Percentiles rank a stretch among this genome's conserved stretches.
Conservation (phyloP, 2,113 vertebrate species). For the Bubo scandiacus region DNA sequence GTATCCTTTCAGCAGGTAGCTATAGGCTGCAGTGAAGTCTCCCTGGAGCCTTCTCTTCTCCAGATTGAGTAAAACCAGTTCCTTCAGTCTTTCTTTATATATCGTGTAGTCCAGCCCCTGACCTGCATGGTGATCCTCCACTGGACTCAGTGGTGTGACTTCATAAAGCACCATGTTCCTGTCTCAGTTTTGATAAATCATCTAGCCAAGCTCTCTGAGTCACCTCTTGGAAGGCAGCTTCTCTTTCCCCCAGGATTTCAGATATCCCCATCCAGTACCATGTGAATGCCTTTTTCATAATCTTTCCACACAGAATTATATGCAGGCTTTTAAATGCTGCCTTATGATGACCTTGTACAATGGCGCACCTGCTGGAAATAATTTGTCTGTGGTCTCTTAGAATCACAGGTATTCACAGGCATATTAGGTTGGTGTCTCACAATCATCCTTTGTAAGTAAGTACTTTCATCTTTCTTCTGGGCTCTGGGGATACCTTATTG, state of each 20-base stretch:
- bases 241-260: not conserved
- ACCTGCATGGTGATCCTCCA: not conserved
- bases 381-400: not conserved
- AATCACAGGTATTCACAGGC: not conserved
- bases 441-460: not conserved
- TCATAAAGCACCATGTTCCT: not conserved
- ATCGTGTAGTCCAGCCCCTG: not conserved
- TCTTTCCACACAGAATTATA: not conserved
- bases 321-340: not conserved
- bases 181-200: not conserved
- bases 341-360: not conserved
- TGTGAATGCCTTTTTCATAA: not conserved
- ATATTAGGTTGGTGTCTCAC: not conserved
- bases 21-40: not conserved
- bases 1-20: not conserved
- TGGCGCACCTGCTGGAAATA: not conserved
- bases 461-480: not conserved
- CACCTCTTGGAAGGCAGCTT: not conserved
- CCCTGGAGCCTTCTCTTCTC: not conserved
- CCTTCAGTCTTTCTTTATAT: not conserved
- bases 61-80: not conserved
- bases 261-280: not conserved
- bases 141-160: not conserved
- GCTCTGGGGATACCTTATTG: not conserved
- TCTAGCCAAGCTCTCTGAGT: not conserved